These are phyloP conservation scores for Galerucella pusilla DNA, from an alignment of 2,888 invertebrate species.

Conservation along the genomic window DNA sequence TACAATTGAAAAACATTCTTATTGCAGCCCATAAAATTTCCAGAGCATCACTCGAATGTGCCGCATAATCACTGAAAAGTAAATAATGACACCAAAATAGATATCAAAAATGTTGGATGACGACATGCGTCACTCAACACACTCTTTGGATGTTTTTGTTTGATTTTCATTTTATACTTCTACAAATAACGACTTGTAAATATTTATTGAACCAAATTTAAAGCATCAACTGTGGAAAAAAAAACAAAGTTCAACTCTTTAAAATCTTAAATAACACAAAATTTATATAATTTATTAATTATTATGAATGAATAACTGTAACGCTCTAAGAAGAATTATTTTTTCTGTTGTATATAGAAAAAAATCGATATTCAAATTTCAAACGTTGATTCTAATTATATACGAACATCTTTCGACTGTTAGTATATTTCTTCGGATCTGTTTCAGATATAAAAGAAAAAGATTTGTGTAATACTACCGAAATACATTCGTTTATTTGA, in stretches of 20 bases:
- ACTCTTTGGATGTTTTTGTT: no score
- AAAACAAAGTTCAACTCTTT: no score
- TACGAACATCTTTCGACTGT: not conserved
- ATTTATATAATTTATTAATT: not conserved
- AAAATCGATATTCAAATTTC: not conserved
- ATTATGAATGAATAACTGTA: no score
- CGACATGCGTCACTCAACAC: no score
- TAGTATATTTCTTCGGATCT: not conserved
- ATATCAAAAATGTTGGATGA: no score
- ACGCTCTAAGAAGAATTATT: not conserved
- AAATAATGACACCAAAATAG: no score
- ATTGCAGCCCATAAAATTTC: no score
- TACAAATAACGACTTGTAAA: not conserved
- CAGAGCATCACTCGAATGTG: no score
- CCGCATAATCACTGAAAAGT: no score
- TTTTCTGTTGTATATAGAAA: not conserved
- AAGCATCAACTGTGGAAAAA: not conserved
- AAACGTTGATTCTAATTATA: constrained; percentile 2
- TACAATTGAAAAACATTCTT: no score
- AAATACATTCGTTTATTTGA: constrained; percentile 21
- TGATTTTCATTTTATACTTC: not conserved
- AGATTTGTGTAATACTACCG: constrained; percentile 1
- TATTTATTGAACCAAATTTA: constrained; percentile 2
- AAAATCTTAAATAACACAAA: not conserved
- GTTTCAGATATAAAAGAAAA: constrained; percentile 2